These are phyloP conservation scores for Melitaea cinxia DNA, from an alignment of 1,140 invertebrate species.

Conservation along the genomic window DNA sequence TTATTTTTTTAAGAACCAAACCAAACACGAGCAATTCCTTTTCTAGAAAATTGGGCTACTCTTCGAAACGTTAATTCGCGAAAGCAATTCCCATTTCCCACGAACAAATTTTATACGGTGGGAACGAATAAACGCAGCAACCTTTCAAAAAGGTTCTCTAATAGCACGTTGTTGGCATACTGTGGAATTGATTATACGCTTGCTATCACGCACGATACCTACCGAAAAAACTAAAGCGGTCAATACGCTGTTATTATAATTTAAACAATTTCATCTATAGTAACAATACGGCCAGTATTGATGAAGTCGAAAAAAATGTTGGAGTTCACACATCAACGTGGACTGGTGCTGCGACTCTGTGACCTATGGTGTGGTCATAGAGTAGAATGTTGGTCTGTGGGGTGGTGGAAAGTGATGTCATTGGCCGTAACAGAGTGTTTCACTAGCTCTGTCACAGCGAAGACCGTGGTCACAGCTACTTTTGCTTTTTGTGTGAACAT, in stretches of 20 bases:
- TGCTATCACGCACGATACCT: slow-evolving; percentile 28
- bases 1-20: neutral
- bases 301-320: slow-evolving; percentile 48
- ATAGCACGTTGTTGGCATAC: slow-evolving; percentile 23
- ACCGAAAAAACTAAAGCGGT: slow-evolving; percentile 29
- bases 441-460: slow-evolving; percentile 64
- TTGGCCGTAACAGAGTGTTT: slow-evolving; percentile 61
- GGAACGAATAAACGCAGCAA: slow-evolving; percentile 13
- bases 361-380: slow-evolving; percentile 39
- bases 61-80: slow-evolving; percentile 14
- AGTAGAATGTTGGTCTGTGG: slow-evolving; percentile 42
- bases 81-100: slow-evolving; percentile 20
- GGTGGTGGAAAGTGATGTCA: slow-evolving; percentile 61
- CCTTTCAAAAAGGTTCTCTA: slow-evolving; percentile 24
- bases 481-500: slow-evolving; percentile 73
- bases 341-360: slow-evolving; percentile 27
- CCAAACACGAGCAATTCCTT: neutral
- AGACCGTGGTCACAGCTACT: no score
- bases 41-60: neutral
- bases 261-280: slow-evolving; percentile 34
- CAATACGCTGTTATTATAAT: slow-evolving; percentile 21
- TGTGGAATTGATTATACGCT: slow-evolving; percentile 30
- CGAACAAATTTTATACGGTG: slow-evolving; percentile 21
- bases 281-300: slow-evolving; percentile 42
- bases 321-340: slow-evolving; percentile 33